Percentiles rank a stretch among this genome's conserved stretches.
These are phyloP conservation scores for Grapholita molesta DNA, from an alignment of 1,140 invertebrate genomes.

Conservation along the genomic window DNA sequence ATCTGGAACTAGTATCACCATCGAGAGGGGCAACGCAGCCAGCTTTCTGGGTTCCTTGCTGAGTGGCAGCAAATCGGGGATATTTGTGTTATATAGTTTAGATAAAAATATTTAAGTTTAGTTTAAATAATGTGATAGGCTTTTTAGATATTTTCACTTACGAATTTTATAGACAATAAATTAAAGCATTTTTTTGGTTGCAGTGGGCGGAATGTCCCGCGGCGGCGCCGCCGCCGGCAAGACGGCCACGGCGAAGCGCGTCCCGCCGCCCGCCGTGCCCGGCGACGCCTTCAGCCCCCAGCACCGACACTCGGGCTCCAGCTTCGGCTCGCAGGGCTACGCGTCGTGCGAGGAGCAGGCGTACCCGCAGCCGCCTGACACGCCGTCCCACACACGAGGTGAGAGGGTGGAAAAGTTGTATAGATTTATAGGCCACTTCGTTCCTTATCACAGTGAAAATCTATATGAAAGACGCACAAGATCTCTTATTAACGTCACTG, in stretches of 20 bases:
- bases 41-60: too few species aligned
- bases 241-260: constrained; percentile 87
- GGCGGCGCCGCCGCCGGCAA: constrained; percentile 82
- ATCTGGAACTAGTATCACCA: too few species aligned
- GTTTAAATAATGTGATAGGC: too few species aligned
- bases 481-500: too few species aligned
- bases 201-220: constrained; percentile 90
- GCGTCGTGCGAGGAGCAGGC: constrained; percentile 85
- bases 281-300: constrained; percentile 80
- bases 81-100: too few species aligned
- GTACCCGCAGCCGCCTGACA: constrained; percentile 77
- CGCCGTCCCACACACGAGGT: constrained; percentile 75
- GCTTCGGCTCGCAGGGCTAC: constrained; percentile 85
- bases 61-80: too few species aligned
- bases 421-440: background rate
- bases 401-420: background rate
- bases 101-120: too few species aligned
- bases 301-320: constrained; percentile 86
- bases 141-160: too few species aligned
- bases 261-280: constrained; percentile 89
- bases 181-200: constrained; percentile 66
- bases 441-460: too few species aligned
- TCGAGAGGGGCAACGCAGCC: too few species aligned
- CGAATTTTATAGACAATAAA: too few species aligned
- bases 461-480: too few species aligned